These are phyloP conservation scores for Peucedramus taeniatus DNA, from an alignment of 2,113 vertebrate genomes.

Conservation along the genomic window DNA sequence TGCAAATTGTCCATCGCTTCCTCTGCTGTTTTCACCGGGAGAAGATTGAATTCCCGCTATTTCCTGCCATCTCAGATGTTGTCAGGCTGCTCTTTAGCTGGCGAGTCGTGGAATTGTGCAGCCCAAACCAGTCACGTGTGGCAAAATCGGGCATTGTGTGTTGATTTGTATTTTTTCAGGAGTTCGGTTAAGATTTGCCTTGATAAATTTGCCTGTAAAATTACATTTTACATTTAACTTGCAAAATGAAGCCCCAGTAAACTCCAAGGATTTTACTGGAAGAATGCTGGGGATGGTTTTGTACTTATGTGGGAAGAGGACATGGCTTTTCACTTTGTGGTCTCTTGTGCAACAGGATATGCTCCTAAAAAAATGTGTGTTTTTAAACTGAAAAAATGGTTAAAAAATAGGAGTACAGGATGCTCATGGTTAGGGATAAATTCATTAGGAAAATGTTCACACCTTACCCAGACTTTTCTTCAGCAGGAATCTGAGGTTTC, in stretches of 20 bases:
- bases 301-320: neutral
- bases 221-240: neutral
- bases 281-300: conserved; percentile 26
- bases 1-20: neutral
- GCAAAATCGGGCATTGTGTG: neutral
- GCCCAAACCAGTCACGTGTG: neutral
- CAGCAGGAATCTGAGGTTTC: neutral
- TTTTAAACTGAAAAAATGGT: neutral
- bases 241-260: neutral
- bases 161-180: neutral
- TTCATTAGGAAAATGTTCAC: neutral
- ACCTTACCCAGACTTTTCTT: neutral
- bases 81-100: neutral
- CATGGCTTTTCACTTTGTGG: conserved; percentile 18
- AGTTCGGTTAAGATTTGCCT: neutral
- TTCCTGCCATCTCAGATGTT: neutral
- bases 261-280: neutral
- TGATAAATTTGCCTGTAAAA: neutral
- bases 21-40: neutral
- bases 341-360: neutral
- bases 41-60: neutral
- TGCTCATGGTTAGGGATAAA: neutral
- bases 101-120: neutral
- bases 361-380: neutral
- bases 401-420: neutral